These are phyloP conservation scores for Saccostrea cuccullata DNA, from an alignment of 1,140 invertebrate species.

Conservation along the genomic window DNA sequence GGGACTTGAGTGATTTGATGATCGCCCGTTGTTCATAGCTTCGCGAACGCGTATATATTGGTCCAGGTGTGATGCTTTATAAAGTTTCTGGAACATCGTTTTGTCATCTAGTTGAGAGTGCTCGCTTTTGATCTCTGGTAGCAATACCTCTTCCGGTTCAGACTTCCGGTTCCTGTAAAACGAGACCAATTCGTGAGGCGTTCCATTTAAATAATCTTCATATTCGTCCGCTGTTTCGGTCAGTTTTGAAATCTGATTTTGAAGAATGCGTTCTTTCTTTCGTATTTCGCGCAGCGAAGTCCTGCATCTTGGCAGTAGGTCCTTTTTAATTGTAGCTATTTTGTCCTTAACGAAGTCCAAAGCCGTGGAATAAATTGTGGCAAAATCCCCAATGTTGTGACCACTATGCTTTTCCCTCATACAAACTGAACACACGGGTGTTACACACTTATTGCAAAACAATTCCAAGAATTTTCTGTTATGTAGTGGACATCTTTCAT, in stretches of 20 bases:
- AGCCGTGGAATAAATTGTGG: background rate
- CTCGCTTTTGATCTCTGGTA: background rate
- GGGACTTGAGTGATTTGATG: background rate
- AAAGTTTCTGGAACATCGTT: background rate
- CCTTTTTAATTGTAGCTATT: background rate
- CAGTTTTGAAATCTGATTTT: background rate
- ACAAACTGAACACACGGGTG: slow-evolving; percentile 11
- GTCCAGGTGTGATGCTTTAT: background rate
- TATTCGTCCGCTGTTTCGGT: background rate
- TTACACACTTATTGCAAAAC: background rate
- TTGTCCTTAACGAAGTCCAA: background rate
- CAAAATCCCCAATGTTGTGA: background rate
- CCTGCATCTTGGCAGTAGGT: background rate
- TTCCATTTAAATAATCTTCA: background rate
- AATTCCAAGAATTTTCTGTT: background rate
- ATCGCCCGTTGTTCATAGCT: background rate
- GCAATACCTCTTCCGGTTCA: background rate
- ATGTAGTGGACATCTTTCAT: background rate
- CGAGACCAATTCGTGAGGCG: background rate
- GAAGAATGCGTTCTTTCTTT: background rate
- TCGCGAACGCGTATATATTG: background rate
- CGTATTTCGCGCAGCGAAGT: background rate
- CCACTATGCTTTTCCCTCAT: background rate
- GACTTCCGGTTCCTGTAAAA: background rate
- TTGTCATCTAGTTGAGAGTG: background rate